phyloP scores from a whole-genome alignment of 2,797 vertebrate genomes.

The Pantherophis vulpinus region DNA sequence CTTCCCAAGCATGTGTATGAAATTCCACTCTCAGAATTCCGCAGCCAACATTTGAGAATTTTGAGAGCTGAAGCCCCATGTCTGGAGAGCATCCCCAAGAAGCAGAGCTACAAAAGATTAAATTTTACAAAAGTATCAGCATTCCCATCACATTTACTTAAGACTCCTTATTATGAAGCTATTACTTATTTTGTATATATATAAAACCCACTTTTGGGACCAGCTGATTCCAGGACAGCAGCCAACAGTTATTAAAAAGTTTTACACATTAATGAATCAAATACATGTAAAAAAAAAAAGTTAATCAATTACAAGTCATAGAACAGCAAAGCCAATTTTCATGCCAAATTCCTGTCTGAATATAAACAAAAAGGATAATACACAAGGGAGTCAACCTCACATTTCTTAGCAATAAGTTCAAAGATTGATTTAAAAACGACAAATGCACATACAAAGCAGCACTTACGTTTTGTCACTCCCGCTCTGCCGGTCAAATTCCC shows the following conservation, averaged over 20 bases:
- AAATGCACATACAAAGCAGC: constrained; percentile 21
- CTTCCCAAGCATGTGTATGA: neutral
- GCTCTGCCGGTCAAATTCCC: constrained; percentile 81
- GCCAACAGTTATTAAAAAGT: neutral
- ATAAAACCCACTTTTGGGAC: neutral
- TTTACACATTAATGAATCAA: neutral
- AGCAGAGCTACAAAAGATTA: neutral
- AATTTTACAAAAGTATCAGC: neutral
- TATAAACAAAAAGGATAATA: neutral
- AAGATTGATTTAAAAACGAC: neutral
- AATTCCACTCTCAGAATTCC: neutral
- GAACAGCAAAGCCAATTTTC: neutral
- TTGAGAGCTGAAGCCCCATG: neutral
- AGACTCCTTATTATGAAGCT: neutral
- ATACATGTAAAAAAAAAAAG: neutral
- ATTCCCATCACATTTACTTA: neutral
- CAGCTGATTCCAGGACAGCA: neutral
- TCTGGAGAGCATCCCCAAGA: neutral
- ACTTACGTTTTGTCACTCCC: constrained; percentile 78
- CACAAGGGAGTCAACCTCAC: neutral
- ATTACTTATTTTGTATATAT: neutral
- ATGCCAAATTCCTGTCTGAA: neutral
- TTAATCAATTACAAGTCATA: neutral
- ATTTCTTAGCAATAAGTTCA: neutral
- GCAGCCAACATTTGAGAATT: neutral